phyloP scores from a whole-genome alignment of 1,140 invertebrate genomes.

The Phenacoccus solenopsis region DNA sequence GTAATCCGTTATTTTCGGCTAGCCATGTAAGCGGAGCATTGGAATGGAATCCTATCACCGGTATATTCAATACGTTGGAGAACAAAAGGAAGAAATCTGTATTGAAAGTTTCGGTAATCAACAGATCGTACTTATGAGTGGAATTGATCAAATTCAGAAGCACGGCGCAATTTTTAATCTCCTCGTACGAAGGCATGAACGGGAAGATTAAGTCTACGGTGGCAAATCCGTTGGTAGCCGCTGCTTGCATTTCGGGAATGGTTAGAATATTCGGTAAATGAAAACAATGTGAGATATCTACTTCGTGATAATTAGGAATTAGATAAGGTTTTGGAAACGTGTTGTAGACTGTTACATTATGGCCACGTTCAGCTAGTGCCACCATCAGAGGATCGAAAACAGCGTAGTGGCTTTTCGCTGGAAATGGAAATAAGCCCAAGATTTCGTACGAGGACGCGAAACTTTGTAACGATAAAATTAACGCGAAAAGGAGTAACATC shows the following conservation, averaged over 20 bases:
- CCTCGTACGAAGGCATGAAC: not conserved
- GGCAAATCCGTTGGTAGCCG: not conserved
- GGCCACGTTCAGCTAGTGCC: conserved; percentile 29
- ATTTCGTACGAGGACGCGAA: conserved; percentile 23
- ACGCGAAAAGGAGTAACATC: not conserved
- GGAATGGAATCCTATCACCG: conserved; percentile 43
- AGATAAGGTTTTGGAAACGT: conserved; percentile 37
- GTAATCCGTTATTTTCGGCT: conserved; percentile 31
- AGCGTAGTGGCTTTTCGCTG: conserved; percentile 31
- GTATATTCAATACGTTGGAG: conserved; percentile 31
- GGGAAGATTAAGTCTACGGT: not conserved
- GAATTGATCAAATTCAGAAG: not conserved
- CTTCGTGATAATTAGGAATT: conserved; percentile 39
- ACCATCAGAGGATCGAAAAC: conserved; percentile 31
- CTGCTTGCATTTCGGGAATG: not conserved
- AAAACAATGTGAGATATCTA: conserved; percentile 27
- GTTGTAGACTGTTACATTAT: conserved; percentile 30
- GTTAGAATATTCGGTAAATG: not conserved
- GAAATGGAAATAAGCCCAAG: conserved; percentile 29
- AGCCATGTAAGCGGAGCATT: conserved; percentile 45
- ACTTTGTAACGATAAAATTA: not conserved
- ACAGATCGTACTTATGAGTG: conserved; percentile 29
- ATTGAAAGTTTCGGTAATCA: conserved; percentile 29
- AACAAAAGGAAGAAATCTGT: conserved; percentile 26
- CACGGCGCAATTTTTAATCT: not conserved